Evolutionary conservation across 2,797 vertebrate genomes (phyloP).

Genomic region (Platalea minor): DNA sequence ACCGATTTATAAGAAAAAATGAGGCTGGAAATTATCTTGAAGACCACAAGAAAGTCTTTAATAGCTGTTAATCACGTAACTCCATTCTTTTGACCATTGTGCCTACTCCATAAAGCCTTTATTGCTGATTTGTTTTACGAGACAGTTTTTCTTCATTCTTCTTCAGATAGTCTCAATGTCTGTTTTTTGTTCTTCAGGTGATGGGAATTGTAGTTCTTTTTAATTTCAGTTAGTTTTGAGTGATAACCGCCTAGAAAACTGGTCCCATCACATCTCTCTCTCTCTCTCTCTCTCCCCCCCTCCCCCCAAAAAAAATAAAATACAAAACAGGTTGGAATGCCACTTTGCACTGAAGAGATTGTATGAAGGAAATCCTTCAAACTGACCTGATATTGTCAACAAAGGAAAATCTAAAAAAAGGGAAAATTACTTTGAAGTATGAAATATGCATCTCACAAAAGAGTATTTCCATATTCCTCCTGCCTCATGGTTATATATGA

Average conservation of each 20-base stretch:
- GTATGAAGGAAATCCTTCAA: background rate
- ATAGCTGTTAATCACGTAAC: background rate
- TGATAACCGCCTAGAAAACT: background rate
- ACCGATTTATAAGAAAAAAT: background rate
- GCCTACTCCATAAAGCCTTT: background rate
- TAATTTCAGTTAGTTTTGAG: background rate
- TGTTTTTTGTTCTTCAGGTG: background rate
- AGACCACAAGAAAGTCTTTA: background rate
- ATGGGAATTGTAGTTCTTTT: background rate
- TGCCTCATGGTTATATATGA: background rate
- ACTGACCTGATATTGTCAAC: background rate
- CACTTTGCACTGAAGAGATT: background rate
- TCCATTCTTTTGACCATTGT: background rate
- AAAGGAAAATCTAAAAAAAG: background rate
- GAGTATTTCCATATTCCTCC: background rate
- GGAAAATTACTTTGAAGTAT: background rate
- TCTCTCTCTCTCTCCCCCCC: too few species aligned
- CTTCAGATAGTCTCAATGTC: background rate
- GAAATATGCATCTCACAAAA: background rate
- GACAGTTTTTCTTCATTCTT: background rate
- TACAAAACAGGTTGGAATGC: background rate
- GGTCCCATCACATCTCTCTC: background rate
- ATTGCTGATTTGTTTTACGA: accelerated
- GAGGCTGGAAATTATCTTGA: background rate
- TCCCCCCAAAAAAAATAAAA: background rate